Percentiles rank a stretch among this genome's conserved stretches.
These are phyloP conservation scores for Torymus auratus DNA, from an alignment of 2,888 invertebrate species.

Conservation along the genomic window DNA sequence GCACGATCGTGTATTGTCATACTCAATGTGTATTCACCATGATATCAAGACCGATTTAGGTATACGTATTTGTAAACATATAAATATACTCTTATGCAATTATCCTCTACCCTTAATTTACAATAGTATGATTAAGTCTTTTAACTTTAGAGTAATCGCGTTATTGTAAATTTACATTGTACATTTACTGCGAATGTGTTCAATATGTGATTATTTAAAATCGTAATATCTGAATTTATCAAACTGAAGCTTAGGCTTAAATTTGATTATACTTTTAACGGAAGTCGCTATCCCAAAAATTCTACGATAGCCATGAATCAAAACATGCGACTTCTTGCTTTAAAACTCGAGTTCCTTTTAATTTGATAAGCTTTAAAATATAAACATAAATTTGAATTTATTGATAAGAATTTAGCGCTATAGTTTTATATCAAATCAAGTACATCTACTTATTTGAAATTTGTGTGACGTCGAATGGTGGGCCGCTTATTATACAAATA, in stretches of 20 bases:
- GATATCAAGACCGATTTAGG: neutral
- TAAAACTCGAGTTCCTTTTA: constrained; percentile 48
- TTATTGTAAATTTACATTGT: constrained; percentile 25
- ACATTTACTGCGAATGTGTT: constrained; percentile 16
- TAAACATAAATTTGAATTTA: neutral
- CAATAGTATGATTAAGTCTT: constrained; percentile 9
- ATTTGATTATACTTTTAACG: neutral
- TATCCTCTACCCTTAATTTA: constrained; percentile 25
- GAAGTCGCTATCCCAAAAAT: neutral
- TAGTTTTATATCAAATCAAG: constrained; percentile 9
- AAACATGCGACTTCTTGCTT: constrained; percentile 21
- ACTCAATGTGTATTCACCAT: neutral
- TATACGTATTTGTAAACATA: neutral
- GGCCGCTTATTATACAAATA: constrained; percentile 15
- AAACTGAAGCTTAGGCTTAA: constrained; percentile 9
- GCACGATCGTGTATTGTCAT: neutral
- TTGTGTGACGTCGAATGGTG: constrained; percentile 15
- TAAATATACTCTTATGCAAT: neutral
- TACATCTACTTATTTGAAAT: constrained; percentile 8
- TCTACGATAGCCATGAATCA: constrained; percentile 6
- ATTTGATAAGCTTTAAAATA: constrained; percentile 19
- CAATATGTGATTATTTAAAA: constrained; percentile 7
- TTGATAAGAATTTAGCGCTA: neutral
- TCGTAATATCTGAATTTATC: neutral
- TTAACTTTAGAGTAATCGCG: constrained; percentile 13